Percentiles rank a stretch among this genome's conserved stretches.
These are phyloP conservation scores for Liasis olivaceus DNA, from an alignment of 2,797 vertebrate genomes.

Conservation along the genomic window DNA sequence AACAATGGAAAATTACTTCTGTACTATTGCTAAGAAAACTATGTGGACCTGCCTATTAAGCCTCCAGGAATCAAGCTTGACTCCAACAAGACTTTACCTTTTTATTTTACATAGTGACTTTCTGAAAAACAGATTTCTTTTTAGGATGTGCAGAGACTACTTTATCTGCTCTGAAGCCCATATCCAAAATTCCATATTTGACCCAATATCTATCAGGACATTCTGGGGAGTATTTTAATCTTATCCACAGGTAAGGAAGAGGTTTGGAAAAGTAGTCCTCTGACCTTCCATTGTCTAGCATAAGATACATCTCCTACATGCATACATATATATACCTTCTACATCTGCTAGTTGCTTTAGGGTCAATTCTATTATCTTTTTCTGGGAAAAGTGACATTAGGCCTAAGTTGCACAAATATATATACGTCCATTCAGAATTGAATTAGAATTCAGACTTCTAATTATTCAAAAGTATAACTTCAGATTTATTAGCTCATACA, in stretches of 20 bases:
- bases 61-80: neutral
- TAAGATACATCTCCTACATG: neutral
- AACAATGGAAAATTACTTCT: neutral
- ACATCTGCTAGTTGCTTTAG: neutral
- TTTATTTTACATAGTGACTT: neutral
- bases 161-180: neutral
- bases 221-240: neutral
- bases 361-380: neutral
- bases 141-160: neutral
- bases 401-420: neutral
- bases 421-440: neutral
- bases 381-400: neutral
- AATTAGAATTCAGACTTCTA: neutral
- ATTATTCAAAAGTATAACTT: neutral
- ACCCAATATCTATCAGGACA: neutral
- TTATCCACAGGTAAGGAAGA: neutral
- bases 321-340: neutral
- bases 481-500: neutral
- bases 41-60: neutral
- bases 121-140: neutral
- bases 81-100: neutral
- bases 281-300: neutral
- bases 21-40: neutral
- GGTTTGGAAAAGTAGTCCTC: neutral
- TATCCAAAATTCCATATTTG: neutral